These are phyloP conservation scores for Cephus pygmeus DNA, from an alignment of 2,888 invertebrate species.

Conservation along the genomic window DNA sequence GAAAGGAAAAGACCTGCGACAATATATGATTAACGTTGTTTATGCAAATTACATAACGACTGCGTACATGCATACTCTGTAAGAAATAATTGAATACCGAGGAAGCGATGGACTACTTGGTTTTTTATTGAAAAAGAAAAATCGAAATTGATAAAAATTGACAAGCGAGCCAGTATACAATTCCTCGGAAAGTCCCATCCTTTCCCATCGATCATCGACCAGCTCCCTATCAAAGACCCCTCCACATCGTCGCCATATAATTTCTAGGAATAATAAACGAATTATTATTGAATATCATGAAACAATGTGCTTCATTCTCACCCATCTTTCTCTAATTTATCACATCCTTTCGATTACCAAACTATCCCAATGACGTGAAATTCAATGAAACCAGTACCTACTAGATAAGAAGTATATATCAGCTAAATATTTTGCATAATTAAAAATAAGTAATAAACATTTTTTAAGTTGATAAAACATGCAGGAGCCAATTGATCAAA, in stretches of 20 bases:
- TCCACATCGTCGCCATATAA: constrained; percentile 55
- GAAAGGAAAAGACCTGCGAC: background rate
- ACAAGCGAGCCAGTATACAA: constrained; percentile 2
- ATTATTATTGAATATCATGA: constrained; percentile 47
- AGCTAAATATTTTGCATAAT: background rate
- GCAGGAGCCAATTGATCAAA: background rate
- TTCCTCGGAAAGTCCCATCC: background rate
- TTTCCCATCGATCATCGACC: background rate
- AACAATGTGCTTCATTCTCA: constrained; percentile 12
- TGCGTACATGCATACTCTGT: background rate
- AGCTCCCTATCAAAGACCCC: constrained; percentile 25
- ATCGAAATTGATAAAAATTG: constrained; percentile 12
- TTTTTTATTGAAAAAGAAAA: background rate
- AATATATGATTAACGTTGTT: background rate
- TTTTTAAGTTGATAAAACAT: background rate
- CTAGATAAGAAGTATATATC: background rate
- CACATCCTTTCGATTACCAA: background rate
- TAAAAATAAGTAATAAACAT: background rate
- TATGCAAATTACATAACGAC: background rate
- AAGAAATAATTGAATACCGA: background rate
- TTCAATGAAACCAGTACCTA: background rate
- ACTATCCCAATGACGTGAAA: background rate
- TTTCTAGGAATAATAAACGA: constrained; percentile 55
- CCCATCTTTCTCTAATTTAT: background rate
- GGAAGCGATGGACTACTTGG: background rate